These are phyloP conservation scores for Poecilia wingei DNA, from an alignment of 2,797 vertebrate genomes.

Conservation along the genomic window DNA sequence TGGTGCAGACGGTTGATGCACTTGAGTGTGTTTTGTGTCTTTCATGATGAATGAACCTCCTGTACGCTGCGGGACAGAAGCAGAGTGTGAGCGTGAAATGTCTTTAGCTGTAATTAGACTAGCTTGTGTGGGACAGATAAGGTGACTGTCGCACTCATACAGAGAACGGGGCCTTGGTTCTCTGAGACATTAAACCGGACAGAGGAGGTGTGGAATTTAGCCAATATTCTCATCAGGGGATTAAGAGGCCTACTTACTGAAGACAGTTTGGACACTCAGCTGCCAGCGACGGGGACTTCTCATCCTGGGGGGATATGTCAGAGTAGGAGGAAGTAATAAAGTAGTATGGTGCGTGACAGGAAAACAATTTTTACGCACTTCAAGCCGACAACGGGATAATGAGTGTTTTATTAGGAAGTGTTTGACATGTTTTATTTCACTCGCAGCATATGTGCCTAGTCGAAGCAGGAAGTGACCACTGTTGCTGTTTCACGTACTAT, in stretches of 20 bases:
- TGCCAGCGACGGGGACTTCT: conserved; percentile 24
- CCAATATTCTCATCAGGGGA: conserved; percentile 66
- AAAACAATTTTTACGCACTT: conserved; percentile 2
- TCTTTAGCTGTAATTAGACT: conserved; percentile 30
- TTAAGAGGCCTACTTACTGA: conserved; percentile 45
- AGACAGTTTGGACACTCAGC: conserved; percentile 46
- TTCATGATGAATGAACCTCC: conserved; percentile 6
- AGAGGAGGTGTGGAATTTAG: conserved; percentile 45
- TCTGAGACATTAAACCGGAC: conserved; percentile 26
- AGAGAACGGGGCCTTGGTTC: not conserved
- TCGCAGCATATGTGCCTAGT: not conserved
- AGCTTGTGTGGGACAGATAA: conserved; percentile 24
- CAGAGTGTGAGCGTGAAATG: conserved; percentile 9
- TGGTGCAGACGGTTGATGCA: not conserved
- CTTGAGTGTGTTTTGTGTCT: not conserved
- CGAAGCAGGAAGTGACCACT: not conserved
- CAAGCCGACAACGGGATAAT: not conserved
- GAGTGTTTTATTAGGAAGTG: not conserved
- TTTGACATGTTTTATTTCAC: not conserved
- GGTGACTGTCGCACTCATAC: not conserved
- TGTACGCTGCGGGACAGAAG: conserved; percentile 17
- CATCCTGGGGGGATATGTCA: conserved; percentile 15
- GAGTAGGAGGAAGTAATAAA: conserved; percentile 7
- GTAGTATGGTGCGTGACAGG: not conserved
- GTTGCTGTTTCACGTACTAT: not conserved